phyloP scores from a whole-genome alignment of 2,888 invertebrate genomes.

The Teleogryllus oceanicus region DNA sequence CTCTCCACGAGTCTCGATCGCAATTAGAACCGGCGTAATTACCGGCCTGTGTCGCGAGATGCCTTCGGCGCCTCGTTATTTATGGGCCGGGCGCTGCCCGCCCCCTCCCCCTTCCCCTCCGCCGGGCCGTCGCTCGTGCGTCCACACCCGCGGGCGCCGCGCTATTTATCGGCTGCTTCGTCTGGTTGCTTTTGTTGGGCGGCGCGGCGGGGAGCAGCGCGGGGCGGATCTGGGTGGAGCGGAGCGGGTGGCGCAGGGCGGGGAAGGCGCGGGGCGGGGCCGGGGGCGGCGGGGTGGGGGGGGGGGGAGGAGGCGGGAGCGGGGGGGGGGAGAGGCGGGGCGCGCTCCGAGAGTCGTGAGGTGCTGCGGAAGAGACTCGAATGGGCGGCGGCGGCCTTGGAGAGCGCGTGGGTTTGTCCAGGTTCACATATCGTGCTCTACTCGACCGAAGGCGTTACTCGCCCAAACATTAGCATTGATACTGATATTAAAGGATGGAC shows the following conservation, averaged over 20 bases:
- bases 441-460: too few relatives aligned
- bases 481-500: too few relatives aligned
- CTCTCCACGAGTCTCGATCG: not conserved
- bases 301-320: too few relatives aligned
- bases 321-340: too few relatives aligned
- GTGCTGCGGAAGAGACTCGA: too few relatives aligned
- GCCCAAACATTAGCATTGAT: too few relatives aligned
- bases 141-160: not conserved
- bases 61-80: not conserved
- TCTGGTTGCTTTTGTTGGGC: not conserved
- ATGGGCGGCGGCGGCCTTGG: too few relatives aligned
- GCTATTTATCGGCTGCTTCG: not conserved
- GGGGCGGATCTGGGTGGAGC: not conserved
- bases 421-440: too few relatives aligned
- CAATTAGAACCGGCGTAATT: conserved; percentile 1
- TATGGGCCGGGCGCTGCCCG: not conserved
- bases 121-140: not conserved
- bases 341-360: too few relatives aligned
- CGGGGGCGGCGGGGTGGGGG: too few relatives aligned
- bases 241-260: not conserved
- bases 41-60: not conserved
- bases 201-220: conserved; percentile 20
- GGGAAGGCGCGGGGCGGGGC: too few relatives aligned
- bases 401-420: too few relatives aligned
- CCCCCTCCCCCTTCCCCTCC: not conserved